phyloP scores from a whole-genome alignment of 2,888 invertebrate genomes.

The Xestia ashworthii region DNA sequence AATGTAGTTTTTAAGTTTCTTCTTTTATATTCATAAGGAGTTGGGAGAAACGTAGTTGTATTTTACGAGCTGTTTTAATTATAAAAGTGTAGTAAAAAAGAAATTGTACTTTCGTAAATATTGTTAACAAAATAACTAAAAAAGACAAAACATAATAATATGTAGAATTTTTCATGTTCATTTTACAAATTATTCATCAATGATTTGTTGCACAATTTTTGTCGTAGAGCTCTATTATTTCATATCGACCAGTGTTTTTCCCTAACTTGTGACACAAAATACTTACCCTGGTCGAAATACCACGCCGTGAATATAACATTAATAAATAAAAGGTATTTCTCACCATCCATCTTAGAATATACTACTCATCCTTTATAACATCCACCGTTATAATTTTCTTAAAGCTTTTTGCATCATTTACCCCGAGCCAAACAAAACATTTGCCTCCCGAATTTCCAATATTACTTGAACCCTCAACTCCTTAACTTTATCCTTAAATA shows the following conservation, averaged over 20 bases:
- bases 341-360: constrained; percentile 70
- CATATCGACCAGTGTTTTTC: background rate
- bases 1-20: constrained; percentile 62
- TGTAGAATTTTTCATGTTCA: too few relatives aligned
- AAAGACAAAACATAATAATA: background rate
- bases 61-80: background rate
- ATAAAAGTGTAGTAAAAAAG: background rate
- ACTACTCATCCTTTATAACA: constrained; percentile 59
- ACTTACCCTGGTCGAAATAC: background rate
- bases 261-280: background rate
- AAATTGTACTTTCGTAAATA: background rate
- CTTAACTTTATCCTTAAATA: constrained; percentile 56
- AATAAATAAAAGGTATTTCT: constrained; percentile 61
- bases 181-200: too few relatives aligned
- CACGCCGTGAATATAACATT: constrained; percentile 19
- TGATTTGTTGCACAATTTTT: background rate
- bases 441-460: constrained; percentile 62
- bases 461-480: constrained; percentile 61
- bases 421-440: constrained; percentile 76
- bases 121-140: background rate
- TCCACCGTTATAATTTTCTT: constrained; percentile 72
- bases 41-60: background rate
- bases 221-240: rapidly evolving
- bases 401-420: constrained; percentile 82
- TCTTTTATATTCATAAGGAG: constrained; percentile 10